phyloP scores from a whole-genome alignment of 2,888 invertebrate species.

The Dynastes tityus region DNA sequence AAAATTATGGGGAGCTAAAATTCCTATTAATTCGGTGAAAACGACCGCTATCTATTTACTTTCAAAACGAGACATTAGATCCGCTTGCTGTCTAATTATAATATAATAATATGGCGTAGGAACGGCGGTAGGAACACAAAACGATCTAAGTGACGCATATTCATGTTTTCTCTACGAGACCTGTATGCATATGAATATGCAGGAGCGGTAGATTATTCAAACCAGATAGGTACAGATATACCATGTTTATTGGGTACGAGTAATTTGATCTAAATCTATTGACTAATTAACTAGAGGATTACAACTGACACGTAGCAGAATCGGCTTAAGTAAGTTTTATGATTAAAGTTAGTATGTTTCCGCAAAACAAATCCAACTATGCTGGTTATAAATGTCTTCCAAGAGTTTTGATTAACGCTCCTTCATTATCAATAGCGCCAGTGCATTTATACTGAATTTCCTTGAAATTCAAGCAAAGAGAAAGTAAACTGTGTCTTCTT shows the following conservation, averaged over 20 bases:
- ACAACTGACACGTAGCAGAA: conserved; percentile 19
- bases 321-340: conserved; percentile 18
- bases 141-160: neutral
- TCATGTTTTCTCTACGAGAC: neutral
- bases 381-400: too few species aligned
- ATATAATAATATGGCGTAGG: conserved; percentile 20
- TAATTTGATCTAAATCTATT: conserved; percentile 37
- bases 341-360: neutral
- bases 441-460: too few species aligned
- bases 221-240: conserved; percentile 13
- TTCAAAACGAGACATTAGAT: neutral
- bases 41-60: neutral
- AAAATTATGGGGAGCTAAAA: neutral
- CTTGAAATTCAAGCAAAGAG: too few species aligned
- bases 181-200: neutral
- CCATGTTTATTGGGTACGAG: conserved; percentile 12
- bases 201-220: conserved; percentile 11
- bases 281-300: conserved; percentile 22
- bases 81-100: conserved; percentile 18
- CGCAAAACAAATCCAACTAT: neutral
- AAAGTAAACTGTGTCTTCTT: too few species aligned
- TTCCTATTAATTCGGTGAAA: neutral
- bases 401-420: too few species aligned
- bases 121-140: conserved; percentile 3
- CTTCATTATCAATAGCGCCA: too few species aligned